These are phyloP conservation scores for Microctonus hyperodae DNA, from an alignment of 2,888 invertebrate species.

Conservation along the genomic window DNA sequence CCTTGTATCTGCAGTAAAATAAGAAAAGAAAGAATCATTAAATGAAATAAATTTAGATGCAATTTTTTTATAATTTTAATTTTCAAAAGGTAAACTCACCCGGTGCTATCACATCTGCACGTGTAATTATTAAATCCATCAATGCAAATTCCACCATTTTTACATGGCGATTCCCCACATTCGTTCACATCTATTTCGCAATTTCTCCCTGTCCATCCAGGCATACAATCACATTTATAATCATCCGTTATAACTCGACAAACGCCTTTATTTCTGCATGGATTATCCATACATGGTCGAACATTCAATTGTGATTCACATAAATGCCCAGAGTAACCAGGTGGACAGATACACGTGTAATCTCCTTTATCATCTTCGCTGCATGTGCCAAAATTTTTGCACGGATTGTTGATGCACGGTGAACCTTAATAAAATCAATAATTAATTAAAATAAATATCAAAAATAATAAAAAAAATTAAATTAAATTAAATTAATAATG, in stretches of 20 bases:
- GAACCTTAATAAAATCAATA: constrained; percentile 66
- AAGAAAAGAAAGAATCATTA: constrained; percentile 35
- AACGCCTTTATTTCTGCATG: constrained; percentile 81
- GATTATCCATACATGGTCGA: constrained; percentile 76
- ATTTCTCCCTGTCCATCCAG: constrained; percentile 72
- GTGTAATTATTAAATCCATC: constrained; percentile 78
- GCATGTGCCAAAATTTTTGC: constrained; percentile 79
- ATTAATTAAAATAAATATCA: neutral
- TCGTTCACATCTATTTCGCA: constrained; percentile 82
- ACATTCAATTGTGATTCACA: constrained; percentile 78
- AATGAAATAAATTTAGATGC: neutral
- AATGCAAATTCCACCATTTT: constrained; percentile 76
- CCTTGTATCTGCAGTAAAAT: constrained; percentile 74
- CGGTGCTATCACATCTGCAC: constrained; percentile 79
- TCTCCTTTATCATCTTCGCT: constrained; percentile 73
- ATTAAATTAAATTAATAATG: neutral
- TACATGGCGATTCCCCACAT: constrained; percentile 75
- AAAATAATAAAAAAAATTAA: constrained; percentile 12
- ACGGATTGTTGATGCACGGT: constrained; percentile 74
- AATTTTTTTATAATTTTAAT: neutral
- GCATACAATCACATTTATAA: constrained; percentile 61
- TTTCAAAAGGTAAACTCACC: constrained; percentile 56
- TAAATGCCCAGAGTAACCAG: constrained; percentile 71
- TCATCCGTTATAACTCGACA: constrained; percentile 72
- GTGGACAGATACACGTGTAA: constrained; percentile 75